Base-by-base conservation (phyloP, 2,797 vertebrate species). In the Pristis pectinata region DNA sequence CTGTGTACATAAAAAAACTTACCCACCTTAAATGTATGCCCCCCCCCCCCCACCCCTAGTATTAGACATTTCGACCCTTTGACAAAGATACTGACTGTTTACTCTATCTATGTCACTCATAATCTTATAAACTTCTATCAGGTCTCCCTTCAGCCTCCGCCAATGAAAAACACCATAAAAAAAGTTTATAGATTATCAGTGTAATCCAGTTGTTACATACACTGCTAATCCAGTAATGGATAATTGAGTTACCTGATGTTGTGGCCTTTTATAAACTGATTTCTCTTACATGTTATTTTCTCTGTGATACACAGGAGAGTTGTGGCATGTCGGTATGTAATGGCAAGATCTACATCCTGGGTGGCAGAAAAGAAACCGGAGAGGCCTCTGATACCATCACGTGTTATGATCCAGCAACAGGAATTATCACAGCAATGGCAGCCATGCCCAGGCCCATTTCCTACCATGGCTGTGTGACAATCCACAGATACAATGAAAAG, bases 251-350 rank as follows among this genome's bases (percentile, higher is more conserved):
- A 87, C 27, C 83, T 34, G 56, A 61, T 4, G 53, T 8, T 9
- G 17, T 9, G 17, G n/a, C 91, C n/a, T 91, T 19, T 41, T 24
- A 24, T 41, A 41, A 24, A 5, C 19, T 67, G 24, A 67, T 37
- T 37, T 24, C 1, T 94, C 34, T 64, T 41, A 34, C 34, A 95
- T 76, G 19, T 44, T 93, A 2, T 56, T 64, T 59, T 37, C 27
- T 53, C 67, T 85, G 5, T 34, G 15, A 34, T 72, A 8, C 17
- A 95, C 97, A 99, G 99, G 99, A 99, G 97, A 99, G 99, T 95
- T 99, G 99, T 95, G 99, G 99, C 95, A 99, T 99, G 98, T 99
- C 99, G 0, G 98, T 99, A 94, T 99, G 99, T 96, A 99, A 99
- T 44, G 99, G 99, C 53, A 99, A 99, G 96, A 98, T 99, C 97